Evolutionary conservation across 23 tunicate genomes (phyloP), one percentile per base, ranked within the genome.

Genomic region (Ciona savignyi): DNA sequence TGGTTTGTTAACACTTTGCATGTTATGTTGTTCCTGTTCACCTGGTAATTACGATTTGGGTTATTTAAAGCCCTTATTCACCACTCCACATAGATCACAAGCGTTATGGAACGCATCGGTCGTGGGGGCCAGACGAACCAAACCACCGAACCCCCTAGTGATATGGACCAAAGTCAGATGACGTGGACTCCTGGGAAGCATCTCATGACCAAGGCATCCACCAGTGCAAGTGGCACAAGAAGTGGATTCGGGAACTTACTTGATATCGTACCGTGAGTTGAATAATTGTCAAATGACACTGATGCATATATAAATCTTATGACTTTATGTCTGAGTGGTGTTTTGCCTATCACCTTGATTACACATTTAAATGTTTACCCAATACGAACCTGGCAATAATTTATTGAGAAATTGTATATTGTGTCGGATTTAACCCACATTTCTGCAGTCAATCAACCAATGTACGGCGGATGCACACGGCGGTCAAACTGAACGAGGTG

Each of bases 401-500:
- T n/a, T n/a, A n/a, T n/a, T n/a, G n/a, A n/a, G n/a, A n/a, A n/a
- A n/a, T n/a, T n/a, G n/a, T n/a, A n/a, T n/a, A n/a, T n/a, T n/a
- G n/a, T n/a, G n/a, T n/a, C n/a, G n/a, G n/a, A n/a, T n/a, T n/a
- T n/a, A n/a, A n/a, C n/a, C n/a, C n/a, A n/a, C n/a, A n/a, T n/a
- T n/a, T 27, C 62, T 29, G 25, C 67, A 85, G 91, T 23, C 75
- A 85, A 85, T 91, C 97, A 2, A 91, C 82, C 42, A 94, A 94
- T 64, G 88, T 94, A 42, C 82, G 99, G 3, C 85, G 99, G 27
- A 94, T 94, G 99, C 99, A 94, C 80, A 94, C 93, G 9, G 99
- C 99, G 27, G 90, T 86, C 11, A 91, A 83, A 61, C 62, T 94
- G 71, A 94, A 94, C 82, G 99, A 94, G 71, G 91, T 85, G 19